A percentile compares a stretch with the other conserved stretches of the same genome.
phyloP scores from a whole-genome alignment of 2,888 invertebrate species.

The Melinaea menophilus region DNA sequence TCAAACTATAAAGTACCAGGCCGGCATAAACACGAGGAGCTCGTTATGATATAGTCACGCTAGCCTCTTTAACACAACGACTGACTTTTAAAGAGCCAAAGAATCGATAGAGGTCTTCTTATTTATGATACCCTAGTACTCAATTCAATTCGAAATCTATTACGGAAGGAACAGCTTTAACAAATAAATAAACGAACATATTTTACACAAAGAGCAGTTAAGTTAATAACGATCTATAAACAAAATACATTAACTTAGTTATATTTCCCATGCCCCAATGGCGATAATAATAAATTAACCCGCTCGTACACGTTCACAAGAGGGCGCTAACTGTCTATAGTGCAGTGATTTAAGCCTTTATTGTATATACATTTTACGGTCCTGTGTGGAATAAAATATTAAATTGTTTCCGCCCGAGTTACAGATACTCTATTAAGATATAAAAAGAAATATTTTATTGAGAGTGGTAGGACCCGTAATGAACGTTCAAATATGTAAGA shows the following conservation, averaged over 20 bases:
- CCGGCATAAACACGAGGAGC: slow-evolving; percentile 27
- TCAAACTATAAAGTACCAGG: slow-evolving; percentile 26
- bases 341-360: slow-evolving; percentile 1
- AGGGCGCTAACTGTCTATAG: slow-evolving; percentile 13
- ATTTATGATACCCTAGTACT: not conserved
- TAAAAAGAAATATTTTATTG: not conserved
- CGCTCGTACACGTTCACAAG: slow-evolving; percentile 9
- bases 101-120: not conserved
- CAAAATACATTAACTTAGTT: not conserved
- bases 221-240: not conserved
- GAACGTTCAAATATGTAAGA: too few relatives aligned
- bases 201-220: too few relatives aligned
- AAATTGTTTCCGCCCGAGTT: not conserved
- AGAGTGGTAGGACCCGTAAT: too few relatives aligned
- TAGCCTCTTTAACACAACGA: slow-evolving; percentile 7
- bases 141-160: not conserved
- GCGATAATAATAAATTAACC: not conserved
- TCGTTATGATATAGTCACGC: slow-evolving; percentile 16
- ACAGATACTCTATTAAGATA: not conserved
- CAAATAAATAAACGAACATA: too few relatives aligned
- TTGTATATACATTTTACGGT: not conserved
- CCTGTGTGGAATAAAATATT: not conserved
- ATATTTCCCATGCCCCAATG: not conserved
- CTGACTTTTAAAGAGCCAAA: not conserved
- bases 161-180: too few relatives aligned